phyloP scores from a whole-genome alignment of 2,797 vertebrate species.

The Columba guinea region DNA sequence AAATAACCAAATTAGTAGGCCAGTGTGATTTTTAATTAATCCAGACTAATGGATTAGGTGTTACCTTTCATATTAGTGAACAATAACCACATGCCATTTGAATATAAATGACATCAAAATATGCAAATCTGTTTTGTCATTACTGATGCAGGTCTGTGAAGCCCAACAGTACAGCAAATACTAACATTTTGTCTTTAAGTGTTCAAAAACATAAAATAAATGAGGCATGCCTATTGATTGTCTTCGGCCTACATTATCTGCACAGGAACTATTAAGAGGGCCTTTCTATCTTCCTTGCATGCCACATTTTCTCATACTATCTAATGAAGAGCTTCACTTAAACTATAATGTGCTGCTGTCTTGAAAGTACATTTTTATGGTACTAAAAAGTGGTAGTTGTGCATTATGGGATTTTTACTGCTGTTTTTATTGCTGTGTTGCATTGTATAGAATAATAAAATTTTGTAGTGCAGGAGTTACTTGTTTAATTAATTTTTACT shows the following conservation, averaged over 20 bases:
- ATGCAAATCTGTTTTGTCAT: conserved; percentile 73
- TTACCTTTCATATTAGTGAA: conserved; percentile 49
- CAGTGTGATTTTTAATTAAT: not conserved
- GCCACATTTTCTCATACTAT: conserved; percentile 84
- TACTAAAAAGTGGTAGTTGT: conserved; percentile 65
- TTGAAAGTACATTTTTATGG: conserved; percentile 71
- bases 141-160: conserved; percentile 65
- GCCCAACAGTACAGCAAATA: conserved; percentile 62
- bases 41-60: not conserved
- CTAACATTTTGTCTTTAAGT: conserved; percentile 77
- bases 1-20: not conserved
- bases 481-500: conserved; percentile 67
- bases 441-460: conserved; percentile 54
- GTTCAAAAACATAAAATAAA: conserved; percentile 84
- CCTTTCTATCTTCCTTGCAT: conserved; percentile 81
- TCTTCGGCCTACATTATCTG: conserved; percentile 78
- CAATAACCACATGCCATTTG: conserved; percentile 26
- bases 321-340: conserved; percentile 86
- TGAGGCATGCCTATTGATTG: conserved; percentile 87
- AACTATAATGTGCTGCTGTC: conserved; percentile 70
- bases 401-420: conserved; percentile 64
- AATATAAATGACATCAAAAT: conserved; percentile 48
- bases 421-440: conserved; percentile 59
- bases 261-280: conserved; percentile 76
- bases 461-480: not conserved